Base-by-base conservation (phyloP, 2,888 invertebrate genomes). In the Nysson spinosus region DNA sequence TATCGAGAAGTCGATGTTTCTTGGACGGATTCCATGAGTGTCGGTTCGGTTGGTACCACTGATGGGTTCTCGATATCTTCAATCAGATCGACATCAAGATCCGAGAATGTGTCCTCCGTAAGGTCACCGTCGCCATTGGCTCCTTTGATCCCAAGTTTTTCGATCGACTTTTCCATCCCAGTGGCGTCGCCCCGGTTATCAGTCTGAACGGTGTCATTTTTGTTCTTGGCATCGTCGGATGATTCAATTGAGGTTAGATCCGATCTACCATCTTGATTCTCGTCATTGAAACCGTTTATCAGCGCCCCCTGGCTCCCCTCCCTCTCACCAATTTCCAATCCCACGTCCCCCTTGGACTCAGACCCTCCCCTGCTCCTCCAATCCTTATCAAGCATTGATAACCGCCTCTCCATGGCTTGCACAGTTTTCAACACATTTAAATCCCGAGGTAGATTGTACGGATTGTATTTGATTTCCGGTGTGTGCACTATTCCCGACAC, bases 381-480 rank as follows among this genome's bases (percentile, higher is more conserved):
- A 9, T 24, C 5, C n/a, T 24, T 9, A 24, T 5, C 24, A 9
- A 24, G 9, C 5, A 5, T 24, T 1, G 24, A 24, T 7, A 7
- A 7, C 24, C 9, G 24, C 2, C 24, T 24, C 24, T 24, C 9
- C 24, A 24, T 20, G 9, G 37, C 3, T 9, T 43, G 14, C 6
- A 16, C 16, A 9, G 32, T 12, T 30, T 28, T 49, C 11, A 3
- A 4, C n/a, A 34, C 9, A 19, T 55, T 35, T 6, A 20, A 14
- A 16, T 61, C 37, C 4, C 6, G 6, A n/a, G 16, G 1, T 12
- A 34, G 16, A 20, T 37, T 11, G 39, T 55, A 7, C 9, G 40
- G 30, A 26, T 34, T 42, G 34, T 20, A 26, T 2, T 55, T 34
- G 5, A 42, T 7, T 43, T 55, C 46, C 7, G 42, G 26, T 2